Percentiles rank a stretch among this genome's conserved stretches.
Evolutionary conservation across 2,888 invertebrate species (phyloP).

Genomic region (Andrena chrysosceles): DNA sequence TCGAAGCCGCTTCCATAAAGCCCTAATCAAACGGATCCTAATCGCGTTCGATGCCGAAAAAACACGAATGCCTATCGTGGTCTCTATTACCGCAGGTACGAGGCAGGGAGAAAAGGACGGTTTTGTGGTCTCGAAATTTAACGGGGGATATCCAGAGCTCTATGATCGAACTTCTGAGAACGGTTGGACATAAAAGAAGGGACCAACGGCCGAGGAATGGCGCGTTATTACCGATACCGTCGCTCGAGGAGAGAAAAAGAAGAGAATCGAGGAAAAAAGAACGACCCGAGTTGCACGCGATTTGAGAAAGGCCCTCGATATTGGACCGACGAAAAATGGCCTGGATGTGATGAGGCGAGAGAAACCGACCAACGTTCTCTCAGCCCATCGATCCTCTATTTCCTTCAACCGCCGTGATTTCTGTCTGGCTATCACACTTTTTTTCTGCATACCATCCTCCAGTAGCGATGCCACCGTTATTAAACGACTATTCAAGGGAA

Average conservation of each 20-base stretch:
- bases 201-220: constrained; percentile 32
- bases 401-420: constrained; percentile 23
- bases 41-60: neutral
- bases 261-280: neutral
- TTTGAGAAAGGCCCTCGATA: constrained; percentile 52
- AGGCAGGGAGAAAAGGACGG: constrained; percentile 4
- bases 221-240: constrained; percentile 54
- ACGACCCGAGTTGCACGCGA: constrained; percentile 14
- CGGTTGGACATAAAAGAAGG: constrained; percentile 44
- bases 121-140: constrained; percentile 26
- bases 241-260: constrained; percentile 14
- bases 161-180: constrained; percentile 47
- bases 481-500: neutral
- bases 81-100: too few relatives aligned
- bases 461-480: neutral
- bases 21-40: neutral
- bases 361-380: neutral
- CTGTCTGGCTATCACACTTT: constrained; percentile 7
- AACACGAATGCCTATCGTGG: neutral
- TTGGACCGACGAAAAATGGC: constrained; percentile 51
- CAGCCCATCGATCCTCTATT: constrained; percentile 35
- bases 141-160: constrained; percentile 1
- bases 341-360: constrained; percentile 15
- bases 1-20: neutral
- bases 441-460: neutral